Base-by-base conservation (phyloP, 2,113 vertebrate species). In the Cololabis saira region DNA sequence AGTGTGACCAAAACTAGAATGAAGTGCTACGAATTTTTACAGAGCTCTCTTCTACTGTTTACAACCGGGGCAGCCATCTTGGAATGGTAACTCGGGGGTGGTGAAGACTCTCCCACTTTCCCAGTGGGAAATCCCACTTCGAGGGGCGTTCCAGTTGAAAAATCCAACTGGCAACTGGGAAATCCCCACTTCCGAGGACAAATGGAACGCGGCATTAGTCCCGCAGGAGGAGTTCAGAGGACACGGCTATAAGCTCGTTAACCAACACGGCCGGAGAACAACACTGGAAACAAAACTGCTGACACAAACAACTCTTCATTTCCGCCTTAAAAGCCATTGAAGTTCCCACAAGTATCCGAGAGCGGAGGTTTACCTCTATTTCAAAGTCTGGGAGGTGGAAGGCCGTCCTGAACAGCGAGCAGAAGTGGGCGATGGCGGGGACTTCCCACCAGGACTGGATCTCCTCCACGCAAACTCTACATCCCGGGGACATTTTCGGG, bases 381-480 rank as follows among this genome's bases (percentile, higher is more conserved):
- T 97, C 96, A 88, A 98, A 97, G 95, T 98, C 97, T 4, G 96
- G 97, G 65, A 98, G 94, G 65, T 92, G 93, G 92, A 98, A 98
- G 44, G 96, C 96, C 15, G 96, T 95, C 92, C 97, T 95, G 92
- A 98, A 98, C 67, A 98, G 93, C 17, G 96, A 98, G 82, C 96
- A 98, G 94, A 98, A 97, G 94, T 97, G 96, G 61, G 96, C 96
- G 91, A 98, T 95, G 93, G 96, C 96, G 92, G 96, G 96, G 80
- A 97, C 95, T 96, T 96, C 95, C 96, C 96, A 98, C 95, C 96
- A 97, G 51, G 94, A 96, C 92, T 95, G 96, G 81, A 98, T 91
- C 93, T 98, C 95, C 81, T 95, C 94, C 94, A 95, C 93, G 75
- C 92, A 91, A 92, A 91, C 76, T 49, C 63, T 85, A 93, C 93